Base-by-base conservation (phyloP, 1,140 invertebrate species). In the Neuroterus valhalla region DNA sequence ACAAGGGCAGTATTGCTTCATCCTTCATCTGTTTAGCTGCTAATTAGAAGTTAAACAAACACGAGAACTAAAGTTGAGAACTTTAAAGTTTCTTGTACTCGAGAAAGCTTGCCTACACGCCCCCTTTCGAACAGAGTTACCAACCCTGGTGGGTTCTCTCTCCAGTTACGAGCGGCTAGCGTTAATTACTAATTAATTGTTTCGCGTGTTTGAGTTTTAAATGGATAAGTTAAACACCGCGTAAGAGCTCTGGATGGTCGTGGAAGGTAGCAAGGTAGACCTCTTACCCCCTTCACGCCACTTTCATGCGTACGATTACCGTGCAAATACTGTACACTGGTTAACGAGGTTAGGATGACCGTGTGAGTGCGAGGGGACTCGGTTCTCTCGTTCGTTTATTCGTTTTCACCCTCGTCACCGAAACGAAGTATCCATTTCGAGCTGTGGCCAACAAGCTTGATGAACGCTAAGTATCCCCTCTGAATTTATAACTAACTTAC, bases 121-220 rank as follows among this genome's bases (percentile, higher is more conserved):
- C 74, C 75, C 74, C 74, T 79, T 81, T 66, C 71, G 73, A 80
- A 78, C 62, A 77, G 72, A 76, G 77, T 44, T 66, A 70, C 72
- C 68, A 74, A 77, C 78, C 70, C 77, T 80, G 48, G 79, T 76
- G 79, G 50, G 50, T 70, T 72, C 66, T 82, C 75, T 70, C 75
- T 66, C 75, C 70, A 76, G 76, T 81, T 74, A 77, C 82, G 68
- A 81, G 71, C 81, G 79, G 77, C 82, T 72, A 86, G 81, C 84
- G 85, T 87, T 89, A 88, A 89, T 89, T 89, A 86, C 83, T 88
- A 88, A 88, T 89, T 88, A 88, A 88, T 88, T 88, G 87, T 88
- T 88, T 88, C 82, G 83, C 81, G 82, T 88, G 87, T 89, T 88
- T 89, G 88, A 88, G 78, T 89, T 88, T 85, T 84, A 85, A 86